phyloP scores from a whole-genome alignment of 2,113 vertebrate species.

The Copsychus sechellarum region DNA sequence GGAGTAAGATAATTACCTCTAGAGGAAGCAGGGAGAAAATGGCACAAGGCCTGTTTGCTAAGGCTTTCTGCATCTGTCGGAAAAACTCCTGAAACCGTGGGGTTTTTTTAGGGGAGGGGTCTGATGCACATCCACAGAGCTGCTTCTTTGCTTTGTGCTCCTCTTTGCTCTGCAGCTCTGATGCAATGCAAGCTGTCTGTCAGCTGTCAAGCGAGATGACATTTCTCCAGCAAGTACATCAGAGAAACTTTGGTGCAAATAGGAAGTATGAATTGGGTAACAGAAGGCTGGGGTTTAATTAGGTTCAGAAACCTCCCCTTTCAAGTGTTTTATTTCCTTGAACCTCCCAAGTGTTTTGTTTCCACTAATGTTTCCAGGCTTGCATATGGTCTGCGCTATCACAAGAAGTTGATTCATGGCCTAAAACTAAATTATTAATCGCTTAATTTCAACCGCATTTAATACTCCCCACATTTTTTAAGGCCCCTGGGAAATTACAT shows the following conservation, averaged over 20 bases:
- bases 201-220: conserved; percentile 55
- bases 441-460: conserved; percentile 86
- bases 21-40: conserved; percentile 70
- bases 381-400: conserved; percentile 71
- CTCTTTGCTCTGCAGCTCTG: conserved; percentile 53
- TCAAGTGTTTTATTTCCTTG: conserved; percentile 37
- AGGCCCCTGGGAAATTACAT: conserved; percentile 83
- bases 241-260: conserved; percentile 63
- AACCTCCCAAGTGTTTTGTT: conserved; percentile 64
- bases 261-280: conserved; percentile 59
- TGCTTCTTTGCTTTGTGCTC: conserved; percentile 28
- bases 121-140: conserved; percentile 18
- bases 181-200: conserved; percentile 62
- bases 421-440: conserved; percentile 95
- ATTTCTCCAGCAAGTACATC: conserved; percentile 56
- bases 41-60: conserved; percentile 60
- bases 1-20: conserved; percentile 81
- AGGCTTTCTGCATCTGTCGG: conserved; percentile 42
- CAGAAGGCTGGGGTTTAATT: conserved; percentile 74
- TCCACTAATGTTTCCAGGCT: conserved; percentile 49
- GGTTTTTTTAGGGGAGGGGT: not conserved
- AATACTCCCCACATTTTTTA: conserved; percentile 83
- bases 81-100: not conserved
- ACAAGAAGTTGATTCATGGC: conserved; percentile 85
- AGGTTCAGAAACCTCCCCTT: conserved; percentile 67